Evolutionary conservation across 2,888 invertebrate species (phyloP).

Genomic region (Protodeltote pygarga): DNA sequence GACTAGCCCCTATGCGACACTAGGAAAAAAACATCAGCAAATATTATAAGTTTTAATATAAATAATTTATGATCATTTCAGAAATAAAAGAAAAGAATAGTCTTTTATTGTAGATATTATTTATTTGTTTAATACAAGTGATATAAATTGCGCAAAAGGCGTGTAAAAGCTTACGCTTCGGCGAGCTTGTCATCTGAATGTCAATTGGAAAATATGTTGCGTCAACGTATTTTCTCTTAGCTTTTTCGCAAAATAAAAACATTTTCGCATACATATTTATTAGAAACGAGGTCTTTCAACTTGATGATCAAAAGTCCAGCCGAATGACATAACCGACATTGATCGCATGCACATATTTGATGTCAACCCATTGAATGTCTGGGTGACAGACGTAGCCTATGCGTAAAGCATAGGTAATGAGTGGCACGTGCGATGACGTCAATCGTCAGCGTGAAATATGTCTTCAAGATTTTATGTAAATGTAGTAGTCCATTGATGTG

Average conservation of each 20-base stretch:
- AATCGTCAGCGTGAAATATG: constrained; percentile 29
- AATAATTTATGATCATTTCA: constrained; percentile 10
- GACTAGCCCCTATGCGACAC: constrained; percentile 51
- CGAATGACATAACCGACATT: constrained; percentile 26
- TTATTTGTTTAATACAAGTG: background rate
- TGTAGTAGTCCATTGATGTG: background rate
- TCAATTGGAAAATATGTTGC: no score
- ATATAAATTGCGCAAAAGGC: background rate
- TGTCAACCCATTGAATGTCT: constrained; percentile 25
- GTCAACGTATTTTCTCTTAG: no score
- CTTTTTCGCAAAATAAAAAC: constrained; percentile 3
- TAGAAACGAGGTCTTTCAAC: constrained; percentile 21
- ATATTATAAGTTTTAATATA: constrained; percentile 35
- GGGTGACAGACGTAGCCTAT: constrained; percentile 28
- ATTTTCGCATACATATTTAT: constrained; percentile 10
- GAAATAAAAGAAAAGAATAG: background rate
- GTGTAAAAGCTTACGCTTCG: no score
- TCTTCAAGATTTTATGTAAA: constrained; percentile 18
- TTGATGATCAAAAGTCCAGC: constrained; percentile 19
- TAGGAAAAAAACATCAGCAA: constrained; percentile 38
- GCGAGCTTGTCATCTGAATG: no score
- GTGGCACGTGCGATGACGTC: constrained; percentile 36
- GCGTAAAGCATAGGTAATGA: constrained; percentile 33
- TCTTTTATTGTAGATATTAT: background rate
- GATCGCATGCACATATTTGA: constrained; percentile 10